These are phyloP conservation scores for Catagonus wagneri DNA, from an alignment of 2,113 vertebrate species.

Conservation along the genomic window DNA sequence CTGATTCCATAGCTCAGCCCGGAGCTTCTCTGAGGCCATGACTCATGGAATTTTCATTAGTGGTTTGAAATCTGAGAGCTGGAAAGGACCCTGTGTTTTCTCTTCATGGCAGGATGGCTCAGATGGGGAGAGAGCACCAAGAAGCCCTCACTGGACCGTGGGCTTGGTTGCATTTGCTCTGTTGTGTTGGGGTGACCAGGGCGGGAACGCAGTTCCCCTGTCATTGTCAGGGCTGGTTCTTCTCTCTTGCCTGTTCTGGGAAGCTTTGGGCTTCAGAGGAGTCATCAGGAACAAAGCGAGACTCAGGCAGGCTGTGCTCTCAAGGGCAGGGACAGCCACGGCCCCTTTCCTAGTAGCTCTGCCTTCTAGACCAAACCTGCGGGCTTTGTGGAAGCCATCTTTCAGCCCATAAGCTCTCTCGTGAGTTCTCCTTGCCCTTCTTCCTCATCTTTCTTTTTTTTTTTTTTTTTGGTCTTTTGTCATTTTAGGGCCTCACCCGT, in stretches of 20 bases:
- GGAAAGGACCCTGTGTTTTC: not conserved
- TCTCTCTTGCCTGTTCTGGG: not conserved
- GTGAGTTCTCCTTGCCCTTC: not conserved
- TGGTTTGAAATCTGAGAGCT: not conserved
- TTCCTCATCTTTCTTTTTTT: too few species aligned
- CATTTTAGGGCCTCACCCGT: too few species aligned
- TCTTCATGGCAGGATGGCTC: accelerated
- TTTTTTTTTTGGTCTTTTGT: too few species aligned
- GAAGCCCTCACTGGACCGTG: not conserved
- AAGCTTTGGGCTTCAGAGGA: not conserved
- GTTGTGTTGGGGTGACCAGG: not conserved
- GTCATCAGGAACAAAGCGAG: not conserved
- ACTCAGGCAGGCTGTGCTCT: not conserved
- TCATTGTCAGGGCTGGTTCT: too few species aligned
- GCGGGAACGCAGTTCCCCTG: not conserved
- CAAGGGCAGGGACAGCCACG: not conserved
- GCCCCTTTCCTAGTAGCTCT: not conserved
- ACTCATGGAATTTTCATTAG: too few species aligned
- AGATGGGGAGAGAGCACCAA: not conserved
- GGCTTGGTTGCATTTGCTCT: not conserved
- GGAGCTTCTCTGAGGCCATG: not conserved
- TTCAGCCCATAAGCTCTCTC: not conserved
- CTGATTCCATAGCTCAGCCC: not conserved
- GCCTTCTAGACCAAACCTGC: not conserved
- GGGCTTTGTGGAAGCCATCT: not conserved